phyloP scores from a whole-genome alignment of 2,113 vertebrate genomes.

The Pedetes capensis region DNA sequence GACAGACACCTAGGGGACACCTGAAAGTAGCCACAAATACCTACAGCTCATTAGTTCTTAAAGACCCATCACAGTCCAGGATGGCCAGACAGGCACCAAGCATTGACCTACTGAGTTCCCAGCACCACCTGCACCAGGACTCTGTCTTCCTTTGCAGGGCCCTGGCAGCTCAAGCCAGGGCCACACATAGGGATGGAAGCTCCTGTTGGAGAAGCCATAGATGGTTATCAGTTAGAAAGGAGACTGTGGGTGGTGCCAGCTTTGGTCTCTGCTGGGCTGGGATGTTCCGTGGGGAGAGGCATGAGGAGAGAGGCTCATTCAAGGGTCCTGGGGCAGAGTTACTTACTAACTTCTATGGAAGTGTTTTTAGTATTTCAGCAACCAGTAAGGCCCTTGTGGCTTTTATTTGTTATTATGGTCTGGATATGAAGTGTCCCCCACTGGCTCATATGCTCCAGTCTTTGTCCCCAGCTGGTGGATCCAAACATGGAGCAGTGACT shows the following conservation, averaged over 20 bases:
- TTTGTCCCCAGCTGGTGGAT: background rate
- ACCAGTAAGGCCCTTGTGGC: background rate
- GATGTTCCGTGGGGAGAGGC: background rate
- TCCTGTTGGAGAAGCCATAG: background rate
- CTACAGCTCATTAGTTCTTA: background rate
- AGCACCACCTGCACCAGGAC: background rate
- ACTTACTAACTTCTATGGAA: background rate
- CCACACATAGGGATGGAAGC: accelerated
- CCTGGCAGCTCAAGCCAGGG: background rate
- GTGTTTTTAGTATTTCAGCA: background rate
- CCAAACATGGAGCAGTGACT: background rate
- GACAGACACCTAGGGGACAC: no score
- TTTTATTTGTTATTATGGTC: background rate
- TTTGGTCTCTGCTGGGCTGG: background rate
- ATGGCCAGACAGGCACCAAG: background rate
- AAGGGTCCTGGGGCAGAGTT: background rate
- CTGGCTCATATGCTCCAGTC: background rate
- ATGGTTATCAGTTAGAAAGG: background rate
- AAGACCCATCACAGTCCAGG: background rate
- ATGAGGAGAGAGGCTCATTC: background rate
- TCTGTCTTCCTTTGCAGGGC: background rate
- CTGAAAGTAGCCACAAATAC: no score
- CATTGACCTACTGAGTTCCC: background rate
- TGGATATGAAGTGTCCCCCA: background rate
- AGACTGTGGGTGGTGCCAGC: background rate